These are phyloP conservation scores for Lamprotornis superbus DNA, from an alignment of 2,113 vertebrate genomes.

Conservation along the genomic window DNA sequence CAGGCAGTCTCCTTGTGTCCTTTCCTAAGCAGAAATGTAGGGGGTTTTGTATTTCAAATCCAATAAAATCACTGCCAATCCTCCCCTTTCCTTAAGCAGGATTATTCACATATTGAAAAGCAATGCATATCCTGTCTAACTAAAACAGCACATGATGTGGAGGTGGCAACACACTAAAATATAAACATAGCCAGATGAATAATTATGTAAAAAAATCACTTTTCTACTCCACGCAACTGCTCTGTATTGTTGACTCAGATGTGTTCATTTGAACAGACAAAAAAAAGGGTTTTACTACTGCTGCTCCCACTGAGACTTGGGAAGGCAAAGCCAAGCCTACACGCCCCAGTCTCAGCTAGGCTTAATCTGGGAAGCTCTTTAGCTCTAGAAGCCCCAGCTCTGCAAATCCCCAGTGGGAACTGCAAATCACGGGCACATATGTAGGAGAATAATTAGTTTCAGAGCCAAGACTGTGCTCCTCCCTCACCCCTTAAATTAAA, in stretches of 20 bases:
- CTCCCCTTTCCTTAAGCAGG: background rate
- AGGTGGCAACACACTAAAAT: constrained; percentile 5
- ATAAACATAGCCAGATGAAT: constrained; percentile 14
- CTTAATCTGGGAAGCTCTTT: background rate
- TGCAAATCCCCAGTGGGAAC: background rate
- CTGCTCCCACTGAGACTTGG: background rate
- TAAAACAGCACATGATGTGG: background rate
- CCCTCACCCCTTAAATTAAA: constrained; percentile 35
- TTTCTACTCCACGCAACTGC: background rate
- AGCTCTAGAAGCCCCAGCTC: background rate
- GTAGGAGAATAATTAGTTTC: constrained; percentile 8
- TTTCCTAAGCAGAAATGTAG: background rate
- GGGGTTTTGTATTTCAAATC: background rate
- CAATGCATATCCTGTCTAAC: background rate
- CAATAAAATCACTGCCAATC: background rate
- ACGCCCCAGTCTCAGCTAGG: background rate
- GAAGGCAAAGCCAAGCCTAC: background rate
- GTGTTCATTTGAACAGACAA: background rate
- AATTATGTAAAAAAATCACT: background rate
- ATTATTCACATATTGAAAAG: background rate
- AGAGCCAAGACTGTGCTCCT: background rate
- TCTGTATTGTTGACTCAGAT: constrained; percentile 11
- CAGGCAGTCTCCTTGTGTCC: background rate
- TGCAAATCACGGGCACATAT: background rate
- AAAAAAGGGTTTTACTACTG: background rate